Conservation (phyloP, 2,797 vertebrate species). For the Lutjanus campechanus region DNA sequence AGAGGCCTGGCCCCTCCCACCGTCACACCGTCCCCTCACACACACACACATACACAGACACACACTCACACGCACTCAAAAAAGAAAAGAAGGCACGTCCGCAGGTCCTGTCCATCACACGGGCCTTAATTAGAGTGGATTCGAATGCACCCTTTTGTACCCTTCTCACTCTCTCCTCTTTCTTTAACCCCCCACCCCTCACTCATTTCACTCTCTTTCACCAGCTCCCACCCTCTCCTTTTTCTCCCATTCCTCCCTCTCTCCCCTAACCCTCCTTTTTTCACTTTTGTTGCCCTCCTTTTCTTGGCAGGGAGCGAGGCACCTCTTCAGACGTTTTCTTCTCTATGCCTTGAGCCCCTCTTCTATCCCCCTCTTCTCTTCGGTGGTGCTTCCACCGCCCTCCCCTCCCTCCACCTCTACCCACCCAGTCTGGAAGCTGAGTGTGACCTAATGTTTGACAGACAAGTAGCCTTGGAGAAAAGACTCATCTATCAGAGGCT, state of each 20-base stretch:
- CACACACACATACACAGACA: slow-evolving; percentile 21
- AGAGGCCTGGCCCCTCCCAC: slow-evolving; percentile 73
- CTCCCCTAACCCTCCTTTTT: slow-evolving; percentile 55
- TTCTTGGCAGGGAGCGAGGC: slow-evolving; percentile 80
- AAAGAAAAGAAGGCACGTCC: slow-evolving; percentile 81
- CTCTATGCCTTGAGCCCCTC: slow-evolving; percentile 60
- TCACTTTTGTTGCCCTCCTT: slow-evolving; percentile 81
- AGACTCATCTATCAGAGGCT: slow-evolving; percentile 82
- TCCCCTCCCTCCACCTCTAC: background rate
- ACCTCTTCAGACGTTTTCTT: slow-evolving; percentile 80
- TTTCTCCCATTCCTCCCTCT: slow-evolving; percentile 64
- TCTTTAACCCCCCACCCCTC: slow-evolving; percentile 73
- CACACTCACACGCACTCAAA: slow-evolving; percentile 51
- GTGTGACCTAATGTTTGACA: slow-evolving; percentile 89
- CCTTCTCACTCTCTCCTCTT: slow-evolving; percentile 80
- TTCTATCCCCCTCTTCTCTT: slow-evolving; percentile 30
- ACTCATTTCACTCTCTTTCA: slow-evolving; percentile 74
- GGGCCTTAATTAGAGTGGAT: slow-evolving; percentile 85
- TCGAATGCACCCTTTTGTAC: slow-evolving; percentile 84
- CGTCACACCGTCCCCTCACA: slow-evolving; percentile 62
- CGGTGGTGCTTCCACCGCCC: background rate
- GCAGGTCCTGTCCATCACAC: slow-evolving; percentile 86
- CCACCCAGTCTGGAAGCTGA: slow-evolving; percentile 68
- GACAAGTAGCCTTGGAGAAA: slow-evolving; percentile 85
- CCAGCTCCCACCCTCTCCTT: slow-evolving; percentile 60